Conservation (phyloP, 2,113 vertebrate genomes). For the Lepus europaeus region DNA sequence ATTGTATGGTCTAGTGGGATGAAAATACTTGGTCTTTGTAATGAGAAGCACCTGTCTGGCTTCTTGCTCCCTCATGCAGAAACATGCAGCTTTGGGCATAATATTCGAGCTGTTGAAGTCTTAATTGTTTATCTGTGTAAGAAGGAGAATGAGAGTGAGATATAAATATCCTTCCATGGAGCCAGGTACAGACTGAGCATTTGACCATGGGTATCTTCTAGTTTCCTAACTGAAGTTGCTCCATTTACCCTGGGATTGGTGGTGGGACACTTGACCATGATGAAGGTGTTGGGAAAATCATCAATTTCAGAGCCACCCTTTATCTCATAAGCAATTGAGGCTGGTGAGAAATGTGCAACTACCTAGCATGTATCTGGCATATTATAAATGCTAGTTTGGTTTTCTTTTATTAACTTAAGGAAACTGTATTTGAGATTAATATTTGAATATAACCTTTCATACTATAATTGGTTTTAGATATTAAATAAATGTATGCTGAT, state of each 20-base stretch:
- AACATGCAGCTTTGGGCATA: neutral
- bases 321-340: neutral
- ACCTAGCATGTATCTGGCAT: neutral
- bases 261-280: neutral
- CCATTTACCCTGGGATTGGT: neutral
- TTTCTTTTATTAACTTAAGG: constrained; percentile 21
- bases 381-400: neutral
- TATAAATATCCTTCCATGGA: neutral
- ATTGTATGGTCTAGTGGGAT: neutral
- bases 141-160: neutral
- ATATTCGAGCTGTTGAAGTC: neutral
- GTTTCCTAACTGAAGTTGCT: neutral
- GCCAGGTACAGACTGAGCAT: neutral
- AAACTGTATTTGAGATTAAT: neutral
- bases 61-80: neutral
- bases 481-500: neutral
- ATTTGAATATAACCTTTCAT: neutral
- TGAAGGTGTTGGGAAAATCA: neutral
- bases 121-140: neutral
- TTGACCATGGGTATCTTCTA: neutral
- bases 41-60: neutral
- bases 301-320: neutral
- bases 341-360: neutral
- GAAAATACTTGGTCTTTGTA: neutral
- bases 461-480: neutral